A percentile compares a stretch with the other conserved stretches of the same genome.
These are phyloP conservation scores for Nannospalax galili DNA, from an alignment of 2,113 vertebrate genomes.

Conservation along the genomic window DNA sequence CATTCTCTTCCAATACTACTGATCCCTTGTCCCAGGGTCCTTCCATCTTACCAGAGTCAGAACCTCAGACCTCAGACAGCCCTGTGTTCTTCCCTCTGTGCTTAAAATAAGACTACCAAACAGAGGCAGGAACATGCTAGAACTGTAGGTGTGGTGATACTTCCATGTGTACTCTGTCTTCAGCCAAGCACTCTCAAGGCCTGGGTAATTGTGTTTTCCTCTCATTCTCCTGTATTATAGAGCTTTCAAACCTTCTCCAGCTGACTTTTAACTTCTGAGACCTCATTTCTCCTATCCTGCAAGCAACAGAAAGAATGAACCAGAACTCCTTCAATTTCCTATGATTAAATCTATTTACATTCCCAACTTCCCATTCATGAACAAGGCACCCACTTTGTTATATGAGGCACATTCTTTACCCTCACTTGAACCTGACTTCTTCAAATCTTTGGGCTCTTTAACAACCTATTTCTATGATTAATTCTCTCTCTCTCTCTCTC, in stretches of 20 bases:
- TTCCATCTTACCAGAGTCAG: neutral
- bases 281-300: neutral
- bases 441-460: neutral
- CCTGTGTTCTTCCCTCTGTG: neutral
- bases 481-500: neutral
- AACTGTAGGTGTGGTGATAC: neutral
- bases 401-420: neutral
- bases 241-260: neutral
- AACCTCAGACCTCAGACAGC: neutral
- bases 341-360: neutral
- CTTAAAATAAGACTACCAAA: neutral
- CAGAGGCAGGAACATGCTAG: neutral
- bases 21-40: neutral
- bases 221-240: neutral
- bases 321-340: neutral
- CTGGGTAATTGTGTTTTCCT: neutral
- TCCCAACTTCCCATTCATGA: neutral
- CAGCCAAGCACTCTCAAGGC: neutral
- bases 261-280: neutral
- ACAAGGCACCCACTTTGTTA: neutral
- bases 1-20: neutral
- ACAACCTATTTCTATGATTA: neutral
- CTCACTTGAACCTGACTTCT: neutral
- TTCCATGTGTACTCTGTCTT: neutral
- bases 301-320: neutral